Percentiles rank a stretch among this genome's conserved stretches.
Conservation (phyloP, 1,140 invertebrate genomes). For the Popillia japonica region DNA sequence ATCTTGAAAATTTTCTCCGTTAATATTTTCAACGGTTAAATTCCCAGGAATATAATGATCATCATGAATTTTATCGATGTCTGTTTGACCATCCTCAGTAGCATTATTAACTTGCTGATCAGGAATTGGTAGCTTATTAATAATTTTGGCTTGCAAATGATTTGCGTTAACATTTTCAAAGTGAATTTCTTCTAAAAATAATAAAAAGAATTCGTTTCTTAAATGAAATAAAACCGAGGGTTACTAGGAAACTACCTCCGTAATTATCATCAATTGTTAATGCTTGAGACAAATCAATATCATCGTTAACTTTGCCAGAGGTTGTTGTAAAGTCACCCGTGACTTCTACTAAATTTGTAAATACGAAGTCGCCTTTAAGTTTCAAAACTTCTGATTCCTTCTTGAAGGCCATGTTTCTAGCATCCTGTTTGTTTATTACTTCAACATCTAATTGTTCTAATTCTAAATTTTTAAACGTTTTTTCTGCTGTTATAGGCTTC, state of each 20-base stretch:
- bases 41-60: slow-evolving; percentile 50
- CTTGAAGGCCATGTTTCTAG: slow-evolving; percentile 30
- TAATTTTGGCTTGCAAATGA: slow-evolving; percentile 40
- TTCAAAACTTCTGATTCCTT: slow-evolving; percentile 37
- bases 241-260: neutral
- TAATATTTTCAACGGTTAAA: slow-evolving; percentile 51
- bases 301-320: slow-evolving; percentile 46
- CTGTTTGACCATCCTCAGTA: slow-evolving; percentile 19
- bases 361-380: slow-evolving; percentile 48
- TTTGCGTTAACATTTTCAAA: slow-evolving; percentile 49
- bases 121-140: slow-evolving; percentile 46
- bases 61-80: slow-evolving; percentile 39
- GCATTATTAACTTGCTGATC: slow-evolving; percentile 26
- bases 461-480: neutral
- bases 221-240: neutral
- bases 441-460: neutral
- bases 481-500: neutral
- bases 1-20: slow-evolving; percentile 53
- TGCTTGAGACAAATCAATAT: slow-evolving; percentile 38
- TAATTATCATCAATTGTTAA: slow-evolving; percentile 38
- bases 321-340: slow-evolving; percentile 40
- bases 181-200: slow-evolving; percentile 45
- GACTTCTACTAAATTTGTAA: slow-evolving; percentile 48
- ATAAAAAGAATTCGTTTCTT: neutral
- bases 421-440: neutral